Base-by-base conservation (phyloP, 2,797 vertebrate genomes). In the Phalloptychus januarius region DNA sequence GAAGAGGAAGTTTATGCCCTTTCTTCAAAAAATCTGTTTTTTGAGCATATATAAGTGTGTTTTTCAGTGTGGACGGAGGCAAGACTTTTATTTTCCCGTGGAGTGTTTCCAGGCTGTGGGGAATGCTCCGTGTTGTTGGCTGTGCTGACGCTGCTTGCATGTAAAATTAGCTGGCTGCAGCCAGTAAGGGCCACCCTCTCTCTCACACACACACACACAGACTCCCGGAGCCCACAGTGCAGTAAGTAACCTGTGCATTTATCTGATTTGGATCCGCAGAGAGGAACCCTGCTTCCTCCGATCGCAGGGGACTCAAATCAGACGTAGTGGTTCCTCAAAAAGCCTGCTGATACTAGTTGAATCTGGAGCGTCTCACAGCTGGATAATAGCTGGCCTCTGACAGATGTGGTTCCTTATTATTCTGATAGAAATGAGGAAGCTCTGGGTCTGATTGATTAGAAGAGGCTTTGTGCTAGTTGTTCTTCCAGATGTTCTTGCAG, bases 121-220 rank as follows among this genome's bases (percentile, higher is more conserved):
- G 82, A 86, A 77, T 50, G 48, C 58, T 74, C 18, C 13, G 78
- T 31, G 74, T 15, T 71, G 50, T 73, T 38, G 50, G 46, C 67
- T 20, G 36, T 42, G 65, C 85, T 87, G 80, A 85, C 87, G 77
- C 78, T 80, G 81, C 85, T 90, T 90, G 83, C 88, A 77, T 87
- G 85, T 81, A 33, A 89, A 90, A 94, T 92, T 88, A 92, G 90
- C 93, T 89, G 92, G 80, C 88, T 85, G 90, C 89, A 91, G 85
- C 83, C 88, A 89, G 91, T 87, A 84, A 89, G 92, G 88, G 92
- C 92, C 87, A 85, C 88, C 40, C 67, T 70, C 40, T 70, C 40
- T 16, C 16, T 58, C 85, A 87, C 83, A 90, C 71, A 85, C 15
- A 36, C 33, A 38, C 18, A 65, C 16, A 5, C 86, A 81, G 84